phyloP scores from a whole-genome alignment of 2,113 vertebrate species.

The Oxyruncus cristatus region DNA sequence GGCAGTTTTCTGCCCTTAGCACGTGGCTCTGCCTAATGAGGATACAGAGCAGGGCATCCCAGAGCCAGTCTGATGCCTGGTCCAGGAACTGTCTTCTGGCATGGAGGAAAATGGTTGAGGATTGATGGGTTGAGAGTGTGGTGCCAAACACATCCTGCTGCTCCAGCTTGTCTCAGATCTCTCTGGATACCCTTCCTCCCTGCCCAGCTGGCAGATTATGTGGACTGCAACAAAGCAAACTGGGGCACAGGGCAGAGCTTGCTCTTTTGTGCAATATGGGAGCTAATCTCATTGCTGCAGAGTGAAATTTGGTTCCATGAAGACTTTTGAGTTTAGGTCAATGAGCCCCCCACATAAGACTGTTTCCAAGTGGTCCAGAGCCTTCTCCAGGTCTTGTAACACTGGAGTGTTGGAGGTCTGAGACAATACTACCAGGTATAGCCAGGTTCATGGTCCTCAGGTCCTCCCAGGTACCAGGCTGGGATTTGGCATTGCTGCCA shows the following conservation, averaged over 20 bases:
- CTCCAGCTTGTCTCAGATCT: background rate
- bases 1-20: conserved; percentile 4
- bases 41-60: background rate
- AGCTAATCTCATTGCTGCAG: background rate
- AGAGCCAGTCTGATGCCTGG: background rate
- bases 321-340: background rate
- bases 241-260: background rate
- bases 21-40: conserved; percentile 12
- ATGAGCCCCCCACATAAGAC: background rate
- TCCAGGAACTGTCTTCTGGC: conserved; percentile 3
- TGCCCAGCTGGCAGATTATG: background rate
- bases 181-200: background rate
- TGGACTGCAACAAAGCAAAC: background rate
- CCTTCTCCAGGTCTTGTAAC: background rate
- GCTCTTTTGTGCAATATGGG: background rate
- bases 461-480: background rate
- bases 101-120: conserved; percentile 31
- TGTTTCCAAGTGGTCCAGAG: background rate
- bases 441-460: background rate
- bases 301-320: background rate
- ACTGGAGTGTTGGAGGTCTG: background rate
- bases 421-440: background rate
- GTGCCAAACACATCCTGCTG: conserved; percentile 48
- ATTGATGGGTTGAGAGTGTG: background rate
- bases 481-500: background rate